phyloP scores from a whole-genome alignment of 1,140 invertebrate genomes.

The Phenacoccus solenopsis region DNA sequence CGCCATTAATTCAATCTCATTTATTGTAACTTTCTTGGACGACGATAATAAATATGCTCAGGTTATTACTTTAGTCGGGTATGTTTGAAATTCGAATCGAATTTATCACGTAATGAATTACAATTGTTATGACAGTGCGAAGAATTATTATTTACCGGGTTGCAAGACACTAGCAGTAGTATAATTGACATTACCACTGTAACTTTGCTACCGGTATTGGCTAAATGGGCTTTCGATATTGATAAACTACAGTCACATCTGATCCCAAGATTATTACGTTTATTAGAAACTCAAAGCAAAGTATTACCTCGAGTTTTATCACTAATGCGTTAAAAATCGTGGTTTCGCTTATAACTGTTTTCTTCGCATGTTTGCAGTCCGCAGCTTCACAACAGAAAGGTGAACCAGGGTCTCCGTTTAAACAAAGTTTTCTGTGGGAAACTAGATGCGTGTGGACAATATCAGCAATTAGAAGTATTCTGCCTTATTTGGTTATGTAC shows the following conservation, averaged over 20 bases:
- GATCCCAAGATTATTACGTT: conserved; percentile 28
- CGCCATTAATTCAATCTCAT: conserved; percentile 48
- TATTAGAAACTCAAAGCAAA: conserved; percentile 24
- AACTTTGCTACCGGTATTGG: conserved; percentile 42
- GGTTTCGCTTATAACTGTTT: no score
- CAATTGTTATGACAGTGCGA: conserved; percentile 36
- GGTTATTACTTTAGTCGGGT: conserved; percentile 31
- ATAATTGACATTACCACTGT: conserved; percentile 38
- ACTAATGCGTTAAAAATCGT: background rate
- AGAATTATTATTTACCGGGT: conserved; percentile 40
- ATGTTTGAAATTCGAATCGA: background rate
- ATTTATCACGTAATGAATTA: conserved; percentile 4
- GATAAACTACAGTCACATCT: conserved; percentile 38
- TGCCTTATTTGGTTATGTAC: conserved; percentile 40
- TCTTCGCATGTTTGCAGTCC: background rate
- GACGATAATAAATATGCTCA: conserved; percentile 55
- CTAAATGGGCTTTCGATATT: conserved; percentile 48
- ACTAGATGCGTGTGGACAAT: conserved; percentile 26
- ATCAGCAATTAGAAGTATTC: conserved; percentile 36
- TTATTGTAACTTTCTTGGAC: conserved; percentile 49
- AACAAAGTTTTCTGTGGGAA: conserved; percentile 27
- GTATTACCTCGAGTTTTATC: conserved; percentile 16
- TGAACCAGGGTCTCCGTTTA: conserved; percentile 27
- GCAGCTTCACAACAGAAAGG: conserved; percentile 18
- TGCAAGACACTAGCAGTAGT: conserved; percentile 39